These are phyloP conservation scores for Ormyrus nitidulus DNA, from an alignment of 2,888 invertebrate species.

Conservation along the genomic window DNA sequence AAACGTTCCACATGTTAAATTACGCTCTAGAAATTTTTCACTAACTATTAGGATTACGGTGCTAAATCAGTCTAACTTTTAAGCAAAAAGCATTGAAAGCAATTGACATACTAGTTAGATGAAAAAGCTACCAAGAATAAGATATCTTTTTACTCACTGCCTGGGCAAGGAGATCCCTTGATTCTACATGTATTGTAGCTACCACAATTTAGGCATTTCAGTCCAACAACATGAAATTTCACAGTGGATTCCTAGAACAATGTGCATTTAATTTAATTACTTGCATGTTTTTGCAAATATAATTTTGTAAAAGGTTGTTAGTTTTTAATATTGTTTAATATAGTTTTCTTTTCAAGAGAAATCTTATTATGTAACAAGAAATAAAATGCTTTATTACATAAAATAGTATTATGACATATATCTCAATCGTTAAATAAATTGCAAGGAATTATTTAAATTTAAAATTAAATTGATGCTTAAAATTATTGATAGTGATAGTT, in stretches of 20 bases:
- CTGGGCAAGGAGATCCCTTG: constrained; percentile 79
- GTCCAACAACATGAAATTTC: constrained; percentile 90
- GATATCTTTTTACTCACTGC: constrained; percentile 57
- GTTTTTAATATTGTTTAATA: too few species aligned
- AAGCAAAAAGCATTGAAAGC: background rate
- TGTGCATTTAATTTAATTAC: constrained; percentile 20
- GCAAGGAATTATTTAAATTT: too few species aligned
- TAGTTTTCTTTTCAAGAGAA: too few species aligned
- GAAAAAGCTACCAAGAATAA: background rate
- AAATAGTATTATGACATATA: too few species aligned
- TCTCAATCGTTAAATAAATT: too few species aligned
- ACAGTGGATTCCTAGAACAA: constrained; percentile 84
- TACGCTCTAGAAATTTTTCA: constrained; percentile 6
- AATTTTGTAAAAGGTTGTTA: too few species aligned
- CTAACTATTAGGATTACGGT: background rate
- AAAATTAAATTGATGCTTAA: too few species aligned
- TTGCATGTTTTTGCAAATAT: too few species aligned
- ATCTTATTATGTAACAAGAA: too few species aligned
- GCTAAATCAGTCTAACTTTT: constrained; percentile 28
- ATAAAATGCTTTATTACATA: too few species aligned
- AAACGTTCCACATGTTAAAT: background rate
- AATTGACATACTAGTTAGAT: constrained; percentile 27
- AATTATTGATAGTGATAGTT: too few species aligned
- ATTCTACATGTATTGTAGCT: constrained; percentile 93
- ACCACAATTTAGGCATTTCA: constrained; percentile 91